These are phyloP conservation scores for Epistrophe grossulariae DNA, from an alignment of 2,888 invertebrate species.

Conservation along the genomic window DNA sequence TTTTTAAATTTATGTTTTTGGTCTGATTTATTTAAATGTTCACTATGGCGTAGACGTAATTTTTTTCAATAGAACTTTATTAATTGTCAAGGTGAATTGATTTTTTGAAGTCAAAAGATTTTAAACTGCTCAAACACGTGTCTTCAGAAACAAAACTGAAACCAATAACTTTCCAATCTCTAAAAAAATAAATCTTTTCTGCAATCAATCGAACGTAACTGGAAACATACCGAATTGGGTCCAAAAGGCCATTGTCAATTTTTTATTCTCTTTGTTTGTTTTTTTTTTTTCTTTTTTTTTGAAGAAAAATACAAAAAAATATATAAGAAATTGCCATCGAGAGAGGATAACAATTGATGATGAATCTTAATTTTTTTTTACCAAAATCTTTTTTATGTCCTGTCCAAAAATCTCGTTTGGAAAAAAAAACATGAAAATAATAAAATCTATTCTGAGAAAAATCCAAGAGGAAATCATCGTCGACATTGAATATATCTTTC, in stretches of 20 bases:
- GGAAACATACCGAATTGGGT: conserved; percentile 35
- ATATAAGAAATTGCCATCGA: conserved; percentile 33
- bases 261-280: conserved; percentile 13
- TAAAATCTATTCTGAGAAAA: background rate
- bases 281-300: background rate
- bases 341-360: conserved; percentile 45
- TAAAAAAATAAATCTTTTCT: background rate
- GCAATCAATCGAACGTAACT: conserved; percentile 8
- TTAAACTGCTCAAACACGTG: background rate
- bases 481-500: background rate
- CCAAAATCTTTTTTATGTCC: background rate
- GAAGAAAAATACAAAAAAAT: conserved; percentile 45
- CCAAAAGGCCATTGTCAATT: conserved; percentile 54
- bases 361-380: conserved; percentile 55
- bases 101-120: background rate
- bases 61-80: background rate
- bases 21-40: background rate
- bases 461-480: background rate
- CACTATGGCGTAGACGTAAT: conserved; percentile 8
- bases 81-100: conserved; percentile 2
- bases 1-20: too few relatives aligned
- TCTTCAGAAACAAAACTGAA: background rate
- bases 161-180: background rate
- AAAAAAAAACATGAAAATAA: conserved; percentile 45
- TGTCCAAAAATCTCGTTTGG: conserved; percentile 5